These are phyloP conservation scores for Dioctria linearis DNA, from an alignment of 2,888 invertebrate genomes.

Conservation along the genomic window DNA sequence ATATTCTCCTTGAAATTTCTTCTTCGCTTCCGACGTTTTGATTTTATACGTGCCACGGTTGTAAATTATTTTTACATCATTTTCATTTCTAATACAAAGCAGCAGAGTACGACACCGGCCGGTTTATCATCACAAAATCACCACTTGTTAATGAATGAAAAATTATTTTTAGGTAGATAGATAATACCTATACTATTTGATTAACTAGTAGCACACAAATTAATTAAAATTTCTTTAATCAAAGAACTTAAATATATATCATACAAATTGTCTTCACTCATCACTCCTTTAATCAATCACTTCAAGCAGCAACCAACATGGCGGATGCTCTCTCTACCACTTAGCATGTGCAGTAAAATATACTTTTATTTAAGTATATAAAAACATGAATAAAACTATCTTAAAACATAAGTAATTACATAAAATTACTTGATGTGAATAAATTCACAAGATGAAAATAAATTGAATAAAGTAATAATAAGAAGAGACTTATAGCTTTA, in stretches of 20 bases:
- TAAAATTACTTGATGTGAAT: not conserved
- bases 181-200: not conserved
- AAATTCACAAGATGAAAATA: not conserved
- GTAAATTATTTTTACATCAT: slow-evolving; percentile 10
- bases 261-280: not conserved
- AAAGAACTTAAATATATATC: not conserved
- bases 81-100: not conserved
- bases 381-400: slow-evolving; percentile 31
- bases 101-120: not conserved
- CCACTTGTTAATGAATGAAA: not conserved
- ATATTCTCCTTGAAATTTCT: slow-evolving; percentile 63
- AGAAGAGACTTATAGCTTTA: too few relatives aligned
- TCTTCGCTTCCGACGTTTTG: slow-evolving; percentile 62
- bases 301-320: slow-evolving; percentile 10
- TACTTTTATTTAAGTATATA: slow-evolving; percentile 34
- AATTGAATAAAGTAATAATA: not conserved
- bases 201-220: not conserved
- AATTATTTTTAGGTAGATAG: not conserved
- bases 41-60: slow-evolving; percentile 60
- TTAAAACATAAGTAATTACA: slow-evolving; percentile 30
- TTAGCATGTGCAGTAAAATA: slow-evolving; percentile 40
- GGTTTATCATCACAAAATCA: not conserved
- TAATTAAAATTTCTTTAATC: not conserved
- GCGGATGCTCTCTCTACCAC: not conserved
- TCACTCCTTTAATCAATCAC: slow-evolving; percentile 39